Base-by-base conservation (phyloP, 2,113 vertebrate genomes). In the Canis aureus region DNA sequence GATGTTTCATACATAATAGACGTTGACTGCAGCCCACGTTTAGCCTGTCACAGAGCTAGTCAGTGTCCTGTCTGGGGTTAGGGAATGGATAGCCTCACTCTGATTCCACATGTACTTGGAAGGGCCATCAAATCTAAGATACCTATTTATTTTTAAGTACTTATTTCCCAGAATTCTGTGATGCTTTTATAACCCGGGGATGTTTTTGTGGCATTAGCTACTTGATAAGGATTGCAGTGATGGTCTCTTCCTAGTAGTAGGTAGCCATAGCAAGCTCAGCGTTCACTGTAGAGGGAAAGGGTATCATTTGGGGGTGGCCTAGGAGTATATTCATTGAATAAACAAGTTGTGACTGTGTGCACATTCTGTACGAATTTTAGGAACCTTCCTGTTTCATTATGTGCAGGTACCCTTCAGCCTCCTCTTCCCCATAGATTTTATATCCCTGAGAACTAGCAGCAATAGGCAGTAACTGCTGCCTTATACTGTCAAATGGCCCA, bases 1-100 rank as follows among this genome's bases (percentile, higher is more conserved):
- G 13, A 11, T 29, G 73, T 38, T 85, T 38, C 10, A 17, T 67
- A 51, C 2, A 9, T 69, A 15, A 5, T 2, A 4, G 51, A 27
- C 0, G 3, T 16, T 59, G 49, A 73, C 49, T 29, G 6, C 3
- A 85, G 66, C 15, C 73, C 32, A 25, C 0, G 1, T 0, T 23
- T 32, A 29, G 2, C 66, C 79, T 82, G 11, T 84, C 71, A 35
- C 17, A 19, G 80, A 94, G 57, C 51, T 51, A 1, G 11, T n/a
- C 17, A 22, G 73, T 51, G 86, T 4, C 62, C 22, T 3, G 17
- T 43, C 35, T 4, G 23, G 27, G 80, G 23, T 60, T 15, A 92
- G 89, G 59, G 25, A 51, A n/a, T 3, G 4, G 20, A 3, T 20
- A 8, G 2, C 38, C 5, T 78, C 20, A 29, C 78, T 53, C 29